Evolutionary conservation across 2,113 vertebrate species (phyloP).

Genomic region (Serilophus lunatus): DNA sequence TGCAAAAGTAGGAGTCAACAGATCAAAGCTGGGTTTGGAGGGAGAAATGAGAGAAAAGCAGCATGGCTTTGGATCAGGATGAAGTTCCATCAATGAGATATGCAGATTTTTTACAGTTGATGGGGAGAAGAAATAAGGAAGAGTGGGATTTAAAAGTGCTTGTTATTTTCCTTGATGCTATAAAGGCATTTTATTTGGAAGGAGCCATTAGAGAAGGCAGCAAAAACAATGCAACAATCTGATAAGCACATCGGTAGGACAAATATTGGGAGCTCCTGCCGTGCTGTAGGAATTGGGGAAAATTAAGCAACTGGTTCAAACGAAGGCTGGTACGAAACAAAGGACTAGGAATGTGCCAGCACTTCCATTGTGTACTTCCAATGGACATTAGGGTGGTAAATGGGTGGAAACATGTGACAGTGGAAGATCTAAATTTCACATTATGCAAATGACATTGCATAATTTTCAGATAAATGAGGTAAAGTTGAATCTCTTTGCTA

Average conservation of each 20-base stretch:
- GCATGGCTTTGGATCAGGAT: neutral
- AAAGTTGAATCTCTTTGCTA: neutral
- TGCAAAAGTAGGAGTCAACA: neutral
- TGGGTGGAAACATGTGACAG: neutral
- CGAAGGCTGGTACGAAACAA: neutral
- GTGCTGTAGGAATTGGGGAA: neutral
- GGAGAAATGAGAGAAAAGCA: neutral
- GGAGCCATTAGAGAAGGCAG: neutral
- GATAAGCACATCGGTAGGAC: neutral
- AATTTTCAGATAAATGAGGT: neutral
- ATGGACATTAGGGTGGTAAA: neutral
- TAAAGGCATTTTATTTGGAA: neutral
- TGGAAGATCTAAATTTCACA: neutral
- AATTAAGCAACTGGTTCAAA: conserved; percentile 30
- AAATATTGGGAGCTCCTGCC: neutral
- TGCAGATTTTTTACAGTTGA: neutral
- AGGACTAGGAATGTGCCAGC: neutral
- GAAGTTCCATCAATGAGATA: neutral
- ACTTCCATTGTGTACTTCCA: neutral
- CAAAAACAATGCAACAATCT: neutral
- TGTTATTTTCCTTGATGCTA: neutral
- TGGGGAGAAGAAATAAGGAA: fast-evolving
- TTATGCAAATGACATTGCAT: conserved; percentile 11
- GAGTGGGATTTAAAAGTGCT: neutral
- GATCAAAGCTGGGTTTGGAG: neutral